These are phyloP conservation scores for Macropus fuliginosus DNA, from an alignment of 2,797 vertebrate species.

Conservation along the genomic window DNA sequence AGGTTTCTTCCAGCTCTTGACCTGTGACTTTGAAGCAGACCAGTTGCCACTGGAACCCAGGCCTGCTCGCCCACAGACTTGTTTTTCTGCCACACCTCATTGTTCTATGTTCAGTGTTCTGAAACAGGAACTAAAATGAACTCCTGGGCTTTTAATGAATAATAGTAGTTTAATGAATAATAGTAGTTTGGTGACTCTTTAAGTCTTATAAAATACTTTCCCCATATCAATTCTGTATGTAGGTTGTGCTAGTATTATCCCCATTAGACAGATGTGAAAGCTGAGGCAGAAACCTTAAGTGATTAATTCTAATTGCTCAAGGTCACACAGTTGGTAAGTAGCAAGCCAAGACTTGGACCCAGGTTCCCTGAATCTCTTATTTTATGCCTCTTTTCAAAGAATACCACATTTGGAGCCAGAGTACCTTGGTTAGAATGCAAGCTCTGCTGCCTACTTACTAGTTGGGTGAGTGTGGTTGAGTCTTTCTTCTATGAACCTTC, in stretches of 20 bases:
- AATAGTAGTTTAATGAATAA: neutral
- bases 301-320: neutral
- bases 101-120: neutral
- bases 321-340: neutral
- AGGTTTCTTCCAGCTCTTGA: neutral
- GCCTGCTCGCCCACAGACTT: neutral
- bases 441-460: neutral
- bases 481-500: neutral
- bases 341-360: neutral
- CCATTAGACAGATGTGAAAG: neutral
- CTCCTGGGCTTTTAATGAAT: neutral
- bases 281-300: neutral
- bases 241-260: neutral
- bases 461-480: neutral
- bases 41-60: neutral
- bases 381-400: neutral
- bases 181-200: neutral
- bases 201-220: neutral
- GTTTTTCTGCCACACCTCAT: neutral
- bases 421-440: neutral
- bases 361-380: neutral
- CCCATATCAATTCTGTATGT: neutral
- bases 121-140: neutral
- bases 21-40: neutral
- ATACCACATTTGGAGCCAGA: neutral